Base-by-base conservation (phyloP, 2,797 vertebrate species). In the Hydrocynus forskahlii region DNA sequence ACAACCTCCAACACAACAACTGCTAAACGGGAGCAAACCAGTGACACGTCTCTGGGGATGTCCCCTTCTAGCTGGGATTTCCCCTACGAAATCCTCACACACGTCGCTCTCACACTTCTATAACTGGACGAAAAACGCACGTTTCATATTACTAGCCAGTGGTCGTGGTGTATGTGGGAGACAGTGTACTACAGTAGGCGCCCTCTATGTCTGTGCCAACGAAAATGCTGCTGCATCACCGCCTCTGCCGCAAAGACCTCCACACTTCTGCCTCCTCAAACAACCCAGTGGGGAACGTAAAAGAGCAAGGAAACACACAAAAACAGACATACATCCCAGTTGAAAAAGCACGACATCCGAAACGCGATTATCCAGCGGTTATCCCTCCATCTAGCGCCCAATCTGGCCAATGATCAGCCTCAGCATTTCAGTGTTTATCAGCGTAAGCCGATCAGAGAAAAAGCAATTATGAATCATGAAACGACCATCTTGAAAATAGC, bases 161-260 rank as follows among this genome's bases (percentile, higher is more conserved):
- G 54, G 4, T 14, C 40, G 7, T 4, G 17, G 19, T 25, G 43
- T 23, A 25, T 19, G 71, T 81, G 62, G 9, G 68, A 52, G 55
- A 45, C 50, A 75, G 52, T 52, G 55, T 62, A 60, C 12, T 71
- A 35, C 68, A 73, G 68, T 57, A 84, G 17, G 81, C 82, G 89
- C 90, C 87, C 89, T 87, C 83, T 82, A 82, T 80, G 75, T 89
- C 86, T 85, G 57, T 83, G 76, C 88, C 88, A 87, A 85, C 84
- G 88, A 94, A 95, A 95, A 64, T 94, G 93, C 92, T 95, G 94
- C 95, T 94, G 93, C 94, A 95, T 95, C 94, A 95, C 94, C 92
- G 93, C 91, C 88, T 91, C 92, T 90, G 88, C 93, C 89, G 85
- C 89, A 87, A 87, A 86, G 89, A 87, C 85, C 83, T 87, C 87